phyloP scores from a whole-genome alignment of 2,113 vertebrate genomes.

The Dicentrarchus labrax region DNA sequence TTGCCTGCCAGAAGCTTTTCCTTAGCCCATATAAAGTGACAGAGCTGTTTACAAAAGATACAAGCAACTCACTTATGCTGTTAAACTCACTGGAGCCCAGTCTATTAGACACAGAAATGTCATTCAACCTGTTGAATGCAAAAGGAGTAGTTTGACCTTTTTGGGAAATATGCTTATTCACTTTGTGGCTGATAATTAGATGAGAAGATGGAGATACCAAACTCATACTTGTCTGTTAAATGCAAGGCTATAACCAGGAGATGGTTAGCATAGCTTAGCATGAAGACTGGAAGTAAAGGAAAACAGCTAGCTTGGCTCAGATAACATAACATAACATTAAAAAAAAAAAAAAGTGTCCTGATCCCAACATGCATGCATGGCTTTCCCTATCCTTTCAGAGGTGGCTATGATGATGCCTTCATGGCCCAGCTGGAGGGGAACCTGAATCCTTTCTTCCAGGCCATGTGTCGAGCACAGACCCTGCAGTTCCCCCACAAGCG shows the following conservation, averaged over 20 bases:
- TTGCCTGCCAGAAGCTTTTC: slow-evolving; percentile 66
- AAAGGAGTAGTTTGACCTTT: background rate
- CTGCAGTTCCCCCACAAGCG: slow-evolving; percentile 92
- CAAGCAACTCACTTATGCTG: slow-evolving; percentile 22
- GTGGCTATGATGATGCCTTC: slow-evolving; percentile 89
- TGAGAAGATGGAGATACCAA: background rate
- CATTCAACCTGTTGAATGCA: slow-evolving; percentile 2
- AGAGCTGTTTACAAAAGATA: slow-evolving; percentile 63
- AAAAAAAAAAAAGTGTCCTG: too few species aligned
- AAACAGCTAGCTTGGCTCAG: background rate
- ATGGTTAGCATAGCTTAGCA: background rate
- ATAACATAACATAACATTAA: too few species aligned
- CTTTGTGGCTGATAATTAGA: slow-evolving; percentile 17
- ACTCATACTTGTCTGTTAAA: background rate
- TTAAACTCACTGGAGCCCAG: slow-evolving; percentile 26
- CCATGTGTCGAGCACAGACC: slow-evolving; percentile 89
- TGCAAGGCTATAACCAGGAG: background rate
- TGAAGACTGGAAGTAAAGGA: background rate
- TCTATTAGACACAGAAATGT: slow-evolving; percentile 33
- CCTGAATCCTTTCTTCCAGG: slow-evolving; percentile 88
- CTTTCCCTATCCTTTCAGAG: slow-evolving; percentile 73
- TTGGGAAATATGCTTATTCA: background rate
- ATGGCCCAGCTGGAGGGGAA: slow-evolving; percentile 90
- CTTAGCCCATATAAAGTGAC: slow-evolving; percentile 56
- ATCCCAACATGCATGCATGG: background rate